These are phyloP conservation scores for Morpho achilles DNA, from an alignment of 2,888 invertebrate genomes.

Conservation along the genomic window DNA sequence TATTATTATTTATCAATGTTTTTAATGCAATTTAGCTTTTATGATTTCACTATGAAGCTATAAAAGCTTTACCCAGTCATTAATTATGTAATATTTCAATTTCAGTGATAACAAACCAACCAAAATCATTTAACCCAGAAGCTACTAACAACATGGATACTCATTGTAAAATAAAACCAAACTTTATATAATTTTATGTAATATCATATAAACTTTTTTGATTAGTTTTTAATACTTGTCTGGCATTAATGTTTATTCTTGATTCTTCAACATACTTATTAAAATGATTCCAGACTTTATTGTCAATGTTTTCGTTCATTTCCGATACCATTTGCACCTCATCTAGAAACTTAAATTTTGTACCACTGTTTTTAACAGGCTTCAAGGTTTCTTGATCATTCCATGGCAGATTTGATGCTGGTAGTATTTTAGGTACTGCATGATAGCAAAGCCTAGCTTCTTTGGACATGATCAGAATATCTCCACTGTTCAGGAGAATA, in stretches of 20 bases:
- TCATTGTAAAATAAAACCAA: slow-evolving; percentile 17
- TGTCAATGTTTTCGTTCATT: slow-evolving; percentile 43
- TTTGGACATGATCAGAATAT: slow-evolving; percentile 94
- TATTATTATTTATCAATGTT: no score
- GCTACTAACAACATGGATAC: slow-evolving; percentile 1
- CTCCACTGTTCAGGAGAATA: slow-evolving; percentile 91
- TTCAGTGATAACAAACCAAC: slow-evolving; percentile 60
- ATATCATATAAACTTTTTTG: slow-evolving; percentile 62
- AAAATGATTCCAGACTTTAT: slow-evolving; percentile 74
- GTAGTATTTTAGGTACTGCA: slow-evolving; percentile 93
- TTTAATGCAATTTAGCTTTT: no score
- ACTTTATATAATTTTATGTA: slow-evolving; percentile 27
- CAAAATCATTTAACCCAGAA: slow-evolving; percentile 23
- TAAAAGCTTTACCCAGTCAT: no score
- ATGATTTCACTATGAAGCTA: no score
- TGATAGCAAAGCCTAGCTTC: slow-evolving; percentile 93
- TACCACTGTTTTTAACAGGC: slow-evolving; percentile 16
- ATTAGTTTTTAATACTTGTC: slow-evolving; percentile 89
- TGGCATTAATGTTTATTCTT: slow-evolving; percentile 95
- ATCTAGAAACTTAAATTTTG: slow-evolving; percentile 44
- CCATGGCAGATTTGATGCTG: slow-evolving; percentile 72
- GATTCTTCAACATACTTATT: slow-evolving; percentile 82
- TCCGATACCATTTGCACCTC: slow-evolving; percentile 32
- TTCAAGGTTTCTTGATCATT: slow-evolving; percentile 34
- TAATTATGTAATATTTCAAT: slow-evolving; percentile 19